Evolutionary conservation across 2,888 invertebrate species (phyloP).

Genomic region (Eupithecia inturbata): DNA sequence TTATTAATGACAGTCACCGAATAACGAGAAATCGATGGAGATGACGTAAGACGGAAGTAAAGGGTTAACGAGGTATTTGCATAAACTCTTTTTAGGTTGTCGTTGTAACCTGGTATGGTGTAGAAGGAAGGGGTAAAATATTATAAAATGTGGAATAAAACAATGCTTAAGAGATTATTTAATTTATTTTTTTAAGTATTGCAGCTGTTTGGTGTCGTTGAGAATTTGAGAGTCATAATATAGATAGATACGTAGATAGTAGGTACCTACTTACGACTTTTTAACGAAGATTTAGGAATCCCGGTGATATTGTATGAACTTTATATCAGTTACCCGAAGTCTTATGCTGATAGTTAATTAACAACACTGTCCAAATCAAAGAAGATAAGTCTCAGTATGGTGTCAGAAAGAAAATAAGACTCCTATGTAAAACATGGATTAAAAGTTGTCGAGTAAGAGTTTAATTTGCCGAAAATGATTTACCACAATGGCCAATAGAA

Average conservation of each 20-base stretch:
- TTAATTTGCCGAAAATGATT: constrained; percentile 12
- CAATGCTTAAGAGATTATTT: not conserved
- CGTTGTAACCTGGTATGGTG: not conserved
- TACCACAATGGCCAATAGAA: not conserved
- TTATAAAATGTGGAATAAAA: not conserved
- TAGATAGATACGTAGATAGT: too few relatives aligned
- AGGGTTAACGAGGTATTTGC: constrained; percentile 29
- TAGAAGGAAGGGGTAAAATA: not conserved
- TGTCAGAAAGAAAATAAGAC: not conserved
- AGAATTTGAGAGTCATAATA: not conserved
- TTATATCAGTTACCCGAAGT: not conserved
- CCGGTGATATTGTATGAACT: not conserved
- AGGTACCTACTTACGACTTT: too few relatives aligned
- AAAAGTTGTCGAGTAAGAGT: not conserved
- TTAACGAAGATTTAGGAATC: not conserved
- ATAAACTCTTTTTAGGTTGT: constrained; percentile 17
- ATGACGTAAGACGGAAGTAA: constrained; percentile 34
- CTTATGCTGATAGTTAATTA: not conserved
- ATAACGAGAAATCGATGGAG: constrained; percentile 78
- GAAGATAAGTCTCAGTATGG: not conserved
- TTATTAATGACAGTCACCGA: constrained; percentile 77
- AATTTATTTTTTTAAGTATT: not conserved
- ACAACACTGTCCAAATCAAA: not conserved
- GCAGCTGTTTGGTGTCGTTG: not conserved
- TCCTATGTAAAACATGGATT: not conserved